Base-by-base conservation (phyloP, 2,797 vertebrate genomes). In the Prunella strophiata region DNA sequence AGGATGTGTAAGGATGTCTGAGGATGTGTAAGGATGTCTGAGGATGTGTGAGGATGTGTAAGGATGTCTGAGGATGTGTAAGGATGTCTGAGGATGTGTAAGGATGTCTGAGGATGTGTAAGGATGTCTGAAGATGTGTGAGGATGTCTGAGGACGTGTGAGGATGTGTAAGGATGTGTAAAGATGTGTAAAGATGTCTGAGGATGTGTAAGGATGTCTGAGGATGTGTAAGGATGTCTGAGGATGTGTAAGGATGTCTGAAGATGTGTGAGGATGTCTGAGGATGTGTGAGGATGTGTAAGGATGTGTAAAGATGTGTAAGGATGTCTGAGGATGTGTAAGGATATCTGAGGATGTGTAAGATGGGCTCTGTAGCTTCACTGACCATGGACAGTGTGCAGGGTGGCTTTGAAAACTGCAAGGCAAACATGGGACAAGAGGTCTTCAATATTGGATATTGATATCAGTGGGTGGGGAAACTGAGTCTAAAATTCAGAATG, bases 1-100 rank as follows among this genome's bases (percentile, higher is more conserved):
- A 47, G 45, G 5, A 2, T 6, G 2, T 7, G 7, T 4, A 5
- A n/a, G n/a, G n/a, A n/a, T n/a, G n/a, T n/a, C n/a, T n/a, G n/a
- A n/a, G 17, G 42, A 17, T 36, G 34, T 26, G 55, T 36, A 27
- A 51, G 50, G 5, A 2, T 30, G 18, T 51, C 27, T 51, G 7
- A 51, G 11, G 7, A 2, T 30, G 52, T 55, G 54, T 55, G 16
- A 16, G 6, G 14, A 1, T 34, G 21, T 16, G 21, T 23, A 10
- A 23, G 10, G 10, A 0, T 25, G 10, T 57, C 22, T 23, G 16
- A 16, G 14, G 14, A 0, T 54, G 52, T 54, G 52, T 10, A 22
- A n/a, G 32, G 20, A 2, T 6, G 45, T 47, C 12, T 23, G 4
- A 22, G 20, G 45, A 22, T 47, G 47, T 47, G 47, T 47, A 47